Base-by-base conservation (phyloP, 2,113 vertebrate genomes). In the Psittacula cyanocephala region DNA sequence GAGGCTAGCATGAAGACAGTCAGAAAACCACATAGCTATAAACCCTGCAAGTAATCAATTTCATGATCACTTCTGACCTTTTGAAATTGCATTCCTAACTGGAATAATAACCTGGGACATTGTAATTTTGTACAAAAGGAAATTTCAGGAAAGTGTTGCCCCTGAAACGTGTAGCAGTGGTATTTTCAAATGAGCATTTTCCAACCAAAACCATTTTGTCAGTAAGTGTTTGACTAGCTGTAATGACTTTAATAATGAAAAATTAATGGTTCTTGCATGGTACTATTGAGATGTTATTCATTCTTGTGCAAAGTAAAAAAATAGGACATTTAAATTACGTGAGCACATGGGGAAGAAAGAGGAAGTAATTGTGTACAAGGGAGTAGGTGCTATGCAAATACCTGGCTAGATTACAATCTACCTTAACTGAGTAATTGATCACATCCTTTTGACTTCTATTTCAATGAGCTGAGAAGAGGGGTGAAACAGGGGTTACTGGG, bases 371-470 rank as follows among this genome's bases (percentile, higher is more conserved):
- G 47, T 69, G 49, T 62, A 87, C 52, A 95, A 52, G 69, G 49
- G 78, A 84, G 33, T 79, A 89, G 65, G 52, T 47, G 29, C 91
- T 92, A 76, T 52, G 35, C 81, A 95, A 95, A 97, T 82, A 95
- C 28, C 74, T 79, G 89, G 57, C 31, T 62, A 95, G 93, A 96
- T 96, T 79, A 52, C 81, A 64, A 95, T 95, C 95, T 93, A 71
- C 63, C 65, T 89, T 93, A 81, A 93, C 49, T 79, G 84, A 91
- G 93, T 79, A 93, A 94, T 37, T 68, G 77, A 94, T 91, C 81
- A 97, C 77, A 85, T 62, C 70, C 69, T 87, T 95, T 91, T 92
- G 78, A 85, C 69, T 87, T 89, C 72, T 85, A 20, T 72, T 85
- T 87, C 91, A 95, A 9, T 65, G 81, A 79, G 10, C 29, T 79